Conservation (phyloP, 2,888 invertebrate genomes). For the Oscheius sp. region DNA sequence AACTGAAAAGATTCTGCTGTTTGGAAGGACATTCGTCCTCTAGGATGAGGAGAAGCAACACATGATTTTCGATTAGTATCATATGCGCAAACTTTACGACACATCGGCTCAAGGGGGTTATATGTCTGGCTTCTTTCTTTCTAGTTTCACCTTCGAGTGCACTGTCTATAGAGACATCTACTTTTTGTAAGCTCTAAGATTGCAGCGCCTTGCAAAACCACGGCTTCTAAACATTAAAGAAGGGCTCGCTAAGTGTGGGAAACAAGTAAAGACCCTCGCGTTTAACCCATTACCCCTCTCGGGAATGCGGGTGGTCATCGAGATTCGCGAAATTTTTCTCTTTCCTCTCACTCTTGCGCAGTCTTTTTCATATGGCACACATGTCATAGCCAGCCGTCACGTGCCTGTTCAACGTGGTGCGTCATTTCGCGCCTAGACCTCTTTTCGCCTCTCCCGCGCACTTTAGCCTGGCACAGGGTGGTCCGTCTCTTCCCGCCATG, state of each 20-base stretch:
- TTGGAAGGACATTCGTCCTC: too few relatives aligned
- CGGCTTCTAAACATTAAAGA: not conserved
- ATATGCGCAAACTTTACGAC: not conserved
- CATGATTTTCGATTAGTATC: too few relatives aligned
- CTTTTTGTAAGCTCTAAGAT: not conserved
- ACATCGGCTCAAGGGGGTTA: not conserved
- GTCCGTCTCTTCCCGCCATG: constrained; percentile 2
- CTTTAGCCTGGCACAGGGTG: constrained; percentile 16
- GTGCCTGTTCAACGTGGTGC: constrained; percentile 24
- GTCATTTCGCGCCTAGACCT: constrained; percentile 31
- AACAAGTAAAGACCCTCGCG: not conserved
- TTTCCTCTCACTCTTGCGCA: constrained; percentile 7
- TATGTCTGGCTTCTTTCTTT: too few relatives aligned
- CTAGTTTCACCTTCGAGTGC: too few relatives aligned
- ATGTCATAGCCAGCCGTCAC: constrained; percentile 36
- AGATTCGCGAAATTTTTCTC: not conserved
- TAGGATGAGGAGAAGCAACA: too few relatives aligned
- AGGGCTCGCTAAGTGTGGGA: not conserved
- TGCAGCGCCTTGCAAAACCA: not conserved
- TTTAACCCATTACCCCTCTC: not conserved
- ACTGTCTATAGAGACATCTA: too few relatives aligned
- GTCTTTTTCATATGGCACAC: constrained; percentile 27
- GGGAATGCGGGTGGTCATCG: not conserved
- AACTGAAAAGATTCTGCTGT: too few relatives aligned
- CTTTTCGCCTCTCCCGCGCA: constrained; percentile 22